phyloP scores from a whole-genome alignment of 2,888 invertebrate species.

The Calephelis perditalis region DNA sequence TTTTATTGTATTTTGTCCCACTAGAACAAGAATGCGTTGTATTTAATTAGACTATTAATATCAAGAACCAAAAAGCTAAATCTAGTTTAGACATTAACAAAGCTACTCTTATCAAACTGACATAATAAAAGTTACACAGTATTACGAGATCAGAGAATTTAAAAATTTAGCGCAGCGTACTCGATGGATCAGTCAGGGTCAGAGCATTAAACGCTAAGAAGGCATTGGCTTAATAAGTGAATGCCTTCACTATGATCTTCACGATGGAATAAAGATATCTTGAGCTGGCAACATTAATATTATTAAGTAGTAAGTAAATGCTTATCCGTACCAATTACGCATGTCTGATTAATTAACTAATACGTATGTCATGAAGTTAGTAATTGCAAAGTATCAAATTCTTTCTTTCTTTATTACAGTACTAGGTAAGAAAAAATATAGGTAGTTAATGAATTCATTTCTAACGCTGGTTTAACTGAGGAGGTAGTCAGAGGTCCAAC shows the following conservation, averaged over 20 bases:
- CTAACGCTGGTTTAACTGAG: too few relatives aligned
- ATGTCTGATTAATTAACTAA: background rate
- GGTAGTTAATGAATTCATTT: too few relatives aligned
- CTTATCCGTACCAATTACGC: background rate
- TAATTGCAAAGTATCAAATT: too few relatives aligned
- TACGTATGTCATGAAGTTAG: too few relatives aligned
- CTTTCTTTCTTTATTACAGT: too few relatives aligned
- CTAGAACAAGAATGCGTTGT: too few relatives aligned
- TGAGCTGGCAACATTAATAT: background rate
- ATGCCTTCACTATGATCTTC: background rate
- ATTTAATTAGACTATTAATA: too few relatives aligned
- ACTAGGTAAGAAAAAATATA: too few relatives aligned
- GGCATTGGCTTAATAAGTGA: background rate
- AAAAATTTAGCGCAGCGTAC: background rate
- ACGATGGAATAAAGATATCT: background rate
- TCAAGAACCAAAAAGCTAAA: too few relatives aligned
- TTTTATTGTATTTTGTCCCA: too few relatives aligned
- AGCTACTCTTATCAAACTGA: background rate
- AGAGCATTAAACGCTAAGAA: background rate
- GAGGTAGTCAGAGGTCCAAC: too few relatives aligned
- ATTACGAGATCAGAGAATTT: conserved; percentile 15
- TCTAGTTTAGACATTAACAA: background rate
- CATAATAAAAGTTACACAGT: conserved; percentile 9
- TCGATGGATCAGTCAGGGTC: background rate
- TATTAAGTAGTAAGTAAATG: background rate